Conservation (phyloP, 2,113 vertebrate species). For the Chloropsis hardwickii region DNA sequence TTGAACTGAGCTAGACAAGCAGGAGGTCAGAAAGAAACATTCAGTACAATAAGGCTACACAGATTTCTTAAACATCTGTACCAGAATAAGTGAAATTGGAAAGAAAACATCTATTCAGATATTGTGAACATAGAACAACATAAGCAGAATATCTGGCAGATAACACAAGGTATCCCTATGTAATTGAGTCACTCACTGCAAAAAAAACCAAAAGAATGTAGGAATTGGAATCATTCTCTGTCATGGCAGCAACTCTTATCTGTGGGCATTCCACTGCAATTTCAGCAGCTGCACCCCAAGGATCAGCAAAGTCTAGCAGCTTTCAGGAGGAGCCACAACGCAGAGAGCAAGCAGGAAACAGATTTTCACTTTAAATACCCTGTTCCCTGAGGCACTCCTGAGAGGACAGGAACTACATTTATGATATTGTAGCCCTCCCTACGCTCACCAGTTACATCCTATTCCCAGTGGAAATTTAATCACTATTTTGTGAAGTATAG, state of each 20-base stretch:
- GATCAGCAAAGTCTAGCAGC: background rate
- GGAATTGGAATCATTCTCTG: background rate
- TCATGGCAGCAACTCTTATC: background rate
- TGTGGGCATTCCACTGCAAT: background rate
- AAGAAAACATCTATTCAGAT: background rate
- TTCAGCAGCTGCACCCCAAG: background rate
- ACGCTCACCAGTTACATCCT: background rate
- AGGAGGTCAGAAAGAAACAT: background rate
- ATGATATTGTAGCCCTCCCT: background rate
- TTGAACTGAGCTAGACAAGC: background rate
- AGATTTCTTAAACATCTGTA: background rate
- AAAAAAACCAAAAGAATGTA: fast-evolving
- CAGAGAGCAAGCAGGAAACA: background rate
- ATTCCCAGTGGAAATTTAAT: constrained; percentile 28
- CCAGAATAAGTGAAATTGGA: background rate
- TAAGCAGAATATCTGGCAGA: background rate
- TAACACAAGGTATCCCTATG: background rate
- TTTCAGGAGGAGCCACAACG: background rate
- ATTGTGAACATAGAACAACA: background rate
- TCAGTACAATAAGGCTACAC: background rate
- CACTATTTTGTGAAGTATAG: constrained; percentile 5
- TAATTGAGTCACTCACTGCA: background rate
- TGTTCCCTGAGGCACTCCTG: background rate
- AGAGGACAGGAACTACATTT: background rate
- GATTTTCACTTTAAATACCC: background rate